Evolutionary conservation across 2,888 invertebrate species (phyloP), one percentile per base, ranked within the genome.

Genomic region (Drosophila longiperda): DNA sequence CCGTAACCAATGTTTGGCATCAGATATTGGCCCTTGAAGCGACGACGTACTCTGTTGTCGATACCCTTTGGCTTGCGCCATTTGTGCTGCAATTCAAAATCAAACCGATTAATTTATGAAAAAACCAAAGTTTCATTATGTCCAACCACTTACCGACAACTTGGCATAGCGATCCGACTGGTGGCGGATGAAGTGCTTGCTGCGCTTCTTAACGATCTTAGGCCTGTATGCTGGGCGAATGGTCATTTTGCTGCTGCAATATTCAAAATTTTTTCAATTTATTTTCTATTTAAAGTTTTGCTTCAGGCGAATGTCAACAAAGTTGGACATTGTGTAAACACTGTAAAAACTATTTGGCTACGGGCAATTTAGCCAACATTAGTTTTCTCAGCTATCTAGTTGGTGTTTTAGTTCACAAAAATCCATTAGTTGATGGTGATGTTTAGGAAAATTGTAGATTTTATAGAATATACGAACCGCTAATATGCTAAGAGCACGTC

Each of bases 31-130:
- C 99, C 99, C 97, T 99, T 99, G 95, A 99, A 99, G 89, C 99
- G 96, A 93, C 99, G 96, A 88, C 99, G 96, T 57, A 99, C 99
- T 94, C 99, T 96, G 96, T 99, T 99, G 94, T 99, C 99, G 94
- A 99, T 99, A 98, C 99, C 99, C 95, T 99, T 99, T 26, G 99
- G 99, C 94, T 99, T 99, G 93, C 99, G 96, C 99, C 99, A 99
- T 96, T 97, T 98, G 87, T 97, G 95, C 97, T 98, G 90, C 23
- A 64, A 61, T n/a, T 32, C 2, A 42, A 26, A 36, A 26, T 11
- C 3, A 17, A 6, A 26, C 12, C 26, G 15, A 29, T 76, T 71
- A 77, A n/a, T 34, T 26, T 7, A 23, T 17, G 20, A 29, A 17
- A 53, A 34, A 2, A 20, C 0, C 1, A 7, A 20, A 20, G 12